Evolutionary conservation across 2,888 invertebrate genomes (phyloP).

Genomic region (Apotomis betuletana): DNA sequence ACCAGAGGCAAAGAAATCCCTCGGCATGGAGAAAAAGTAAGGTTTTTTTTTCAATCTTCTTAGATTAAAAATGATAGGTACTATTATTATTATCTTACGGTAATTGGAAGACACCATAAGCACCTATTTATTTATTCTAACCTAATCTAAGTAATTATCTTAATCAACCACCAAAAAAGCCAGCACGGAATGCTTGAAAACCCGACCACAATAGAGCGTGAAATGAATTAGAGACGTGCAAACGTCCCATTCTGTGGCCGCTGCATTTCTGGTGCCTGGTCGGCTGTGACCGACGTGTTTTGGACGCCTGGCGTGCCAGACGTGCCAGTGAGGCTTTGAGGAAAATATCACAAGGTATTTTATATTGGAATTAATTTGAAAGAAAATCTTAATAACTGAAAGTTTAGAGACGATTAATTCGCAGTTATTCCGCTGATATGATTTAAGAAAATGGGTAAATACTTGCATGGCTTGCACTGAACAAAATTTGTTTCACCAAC

Average conservation of each 20-base stretch:
- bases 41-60: no score
- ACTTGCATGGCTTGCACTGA: no score
- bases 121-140: background rate
- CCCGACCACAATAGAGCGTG: constrained; percentile 56
- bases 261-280: constrained; percentile 57
- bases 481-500: no score
- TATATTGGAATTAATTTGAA: no score
- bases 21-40: no score
- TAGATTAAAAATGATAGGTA: no score
- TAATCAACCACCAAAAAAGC: constrained; percentile 13
- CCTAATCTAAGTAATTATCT: constrained; percentile 2
- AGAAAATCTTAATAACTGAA: no score
- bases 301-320: constrained; percentile 54
- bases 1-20: no score
- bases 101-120: background rate
- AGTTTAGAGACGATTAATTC: no score
- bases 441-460: no score
- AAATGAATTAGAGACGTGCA: constrained; percentile 65
- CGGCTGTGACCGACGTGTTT: constrained; percentile 65
- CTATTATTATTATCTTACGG: background rate
- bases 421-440: no score
- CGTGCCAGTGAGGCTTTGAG: constrained; percentile 42
- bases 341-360: background rate
- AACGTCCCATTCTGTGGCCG: constrained; percentile 45
- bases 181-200: constrained; percentile 23